Evolutionary conservation across 1,140 invertebrate species (phyloP).

Genomic region (Tetramorium simillimum): DNA sequence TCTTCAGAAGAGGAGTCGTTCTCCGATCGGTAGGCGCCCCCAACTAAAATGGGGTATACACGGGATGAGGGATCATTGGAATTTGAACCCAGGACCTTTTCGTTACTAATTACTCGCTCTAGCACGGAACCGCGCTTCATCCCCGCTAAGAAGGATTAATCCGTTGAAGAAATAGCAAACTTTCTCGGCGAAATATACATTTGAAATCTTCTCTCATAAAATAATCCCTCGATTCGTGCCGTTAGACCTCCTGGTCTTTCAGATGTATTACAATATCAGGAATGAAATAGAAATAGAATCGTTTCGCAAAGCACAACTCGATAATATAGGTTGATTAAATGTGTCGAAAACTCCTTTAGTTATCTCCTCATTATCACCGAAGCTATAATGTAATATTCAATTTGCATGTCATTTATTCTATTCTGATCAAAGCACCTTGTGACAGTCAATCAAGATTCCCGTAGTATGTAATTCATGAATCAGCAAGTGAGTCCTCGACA

Average conservation of each 20-base stretch:
- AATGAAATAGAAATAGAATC: background rate
- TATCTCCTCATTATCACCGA: background rate
- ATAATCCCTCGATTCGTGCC: background rate
- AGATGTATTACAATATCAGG: background rate
- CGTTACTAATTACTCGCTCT: too few relatives aligned
- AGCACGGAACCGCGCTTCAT: too few relatives aligned
- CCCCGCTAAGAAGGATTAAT: background rate
- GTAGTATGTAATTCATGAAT: background rate
- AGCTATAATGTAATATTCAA: background rate
- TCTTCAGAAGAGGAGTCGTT: too few relatives aligned
- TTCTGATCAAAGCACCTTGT: background rate
- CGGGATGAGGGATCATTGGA: too few relatives aligned
- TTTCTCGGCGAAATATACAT: background rate
- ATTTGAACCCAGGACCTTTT: too few relatives aligned
- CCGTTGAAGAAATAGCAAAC: background rate
- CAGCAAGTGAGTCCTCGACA: background rate
- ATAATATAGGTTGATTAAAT: constrained; percentile 3
- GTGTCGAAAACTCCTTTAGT: background rate
- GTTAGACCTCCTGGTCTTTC: background rate
- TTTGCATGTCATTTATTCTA: background rate
- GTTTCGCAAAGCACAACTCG: background rate
- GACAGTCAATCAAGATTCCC: background rate
- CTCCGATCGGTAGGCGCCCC: too few relatives aligned
- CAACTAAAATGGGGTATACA: too few relatives aligned
- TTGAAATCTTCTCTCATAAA: constrained; percentile 1